A percentile compares a stretch with the other conserved stretches of the same genome.
phyloP scores from a whole-genome alignment of 2,797 vertebrate species.

The Sus cebifrons region DNA sequence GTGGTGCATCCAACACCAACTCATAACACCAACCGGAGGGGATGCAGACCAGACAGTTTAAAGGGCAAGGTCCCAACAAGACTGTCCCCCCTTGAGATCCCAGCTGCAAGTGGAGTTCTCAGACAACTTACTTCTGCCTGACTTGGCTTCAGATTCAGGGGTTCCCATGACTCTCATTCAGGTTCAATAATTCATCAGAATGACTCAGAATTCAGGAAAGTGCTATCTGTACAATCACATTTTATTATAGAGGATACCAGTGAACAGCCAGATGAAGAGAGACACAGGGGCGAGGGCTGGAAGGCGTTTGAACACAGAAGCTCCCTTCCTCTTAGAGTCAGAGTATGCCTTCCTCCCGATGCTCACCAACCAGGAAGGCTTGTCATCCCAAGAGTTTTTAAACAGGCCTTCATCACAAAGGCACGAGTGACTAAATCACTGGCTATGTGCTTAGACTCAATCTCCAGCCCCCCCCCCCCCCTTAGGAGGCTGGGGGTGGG shows the following conservation, averaged over 20 bases:
- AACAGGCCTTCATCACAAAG: neutral
- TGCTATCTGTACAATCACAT: fast-evolving
- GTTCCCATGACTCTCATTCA: neutral
- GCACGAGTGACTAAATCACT: neutral
- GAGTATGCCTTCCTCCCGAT: fast-evolving
- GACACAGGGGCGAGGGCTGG: fast-evolving
- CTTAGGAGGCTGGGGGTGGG: neutral
- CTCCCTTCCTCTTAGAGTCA: neutral
- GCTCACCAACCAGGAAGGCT: neutral
- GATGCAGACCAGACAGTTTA: neutral
- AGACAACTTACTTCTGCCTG: neutral
- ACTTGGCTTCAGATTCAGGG: neutral
- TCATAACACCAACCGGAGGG: neutral
- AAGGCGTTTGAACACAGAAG: fast-evolving
- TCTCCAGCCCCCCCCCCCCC: neutral
- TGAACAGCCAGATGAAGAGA: too few relatives aligned
- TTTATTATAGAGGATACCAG: neutral
- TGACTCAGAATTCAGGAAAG: neutral
- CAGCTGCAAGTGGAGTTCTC: neutral
- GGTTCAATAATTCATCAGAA: neutral
- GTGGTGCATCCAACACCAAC: neutral
- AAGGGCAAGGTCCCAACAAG: neutral
- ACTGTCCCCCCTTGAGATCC: neutral
- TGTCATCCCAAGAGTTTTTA: neutral
- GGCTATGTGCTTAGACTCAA: fast-evolving